Conservation (phyloP, 2,888 invertebrate genomes). For the Trichacis sp. region DNA sequence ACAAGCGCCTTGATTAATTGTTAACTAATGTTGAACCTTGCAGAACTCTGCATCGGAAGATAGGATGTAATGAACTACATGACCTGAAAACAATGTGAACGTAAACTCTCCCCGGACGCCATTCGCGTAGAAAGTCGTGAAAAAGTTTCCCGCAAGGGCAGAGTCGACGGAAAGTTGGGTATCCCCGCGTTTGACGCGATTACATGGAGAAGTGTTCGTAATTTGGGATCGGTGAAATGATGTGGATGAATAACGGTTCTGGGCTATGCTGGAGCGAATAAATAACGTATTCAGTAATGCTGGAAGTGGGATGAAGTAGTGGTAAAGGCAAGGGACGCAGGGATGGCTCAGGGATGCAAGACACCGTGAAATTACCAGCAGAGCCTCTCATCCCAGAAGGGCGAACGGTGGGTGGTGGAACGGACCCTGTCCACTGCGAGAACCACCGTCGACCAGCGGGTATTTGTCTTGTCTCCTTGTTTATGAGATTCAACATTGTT, state of each 20-base stretch:
- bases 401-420: slow-evolving; percentile 60
- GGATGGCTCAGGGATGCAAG: slow-evolving; percentile 72
- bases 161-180: not conserved
- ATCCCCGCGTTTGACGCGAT: slow-evolving; percentile 40
- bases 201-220: slow-evolving; percentile 53
- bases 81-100: slow-evolving; percentile 3
- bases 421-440: slow-evolving; percentile 68
- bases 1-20: slow-evolving; percentile 70
- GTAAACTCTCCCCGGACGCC: no score
- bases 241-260: slow-evolving; percentile 44
- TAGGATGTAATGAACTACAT: slow-evolving; percentile 31
- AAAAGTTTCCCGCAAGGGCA: not conserved
- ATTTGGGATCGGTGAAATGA: slow-evolving; percentile 49
- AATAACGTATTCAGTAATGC: slow-evolving; percentile 44
- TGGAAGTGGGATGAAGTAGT: slow-evolving; percentile 45
- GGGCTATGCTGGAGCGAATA: slow-evolving; percentile 42
- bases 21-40: slow-evolving; percentile 69
- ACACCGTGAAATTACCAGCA: slow-evolving; percentile 74
- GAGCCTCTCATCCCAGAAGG: slow-evolving; percentile 65
- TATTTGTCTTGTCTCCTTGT: slow-evolving; percentile 70
- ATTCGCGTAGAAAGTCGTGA: slow-evolving; percentile 8
- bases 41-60: slow-evolving; percentile 59
- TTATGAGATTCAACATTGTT: slow-evolving; percentile 70
- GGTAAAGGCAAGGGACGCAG: slow-evolving; percentile 44
- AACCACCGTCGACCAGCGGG: slow-evolving; percentile 63